phyloP scores from a whole-genome alignment of 37 sponge, comb jelly and placozoan genomes.

The Crambe crambe region DNA sequence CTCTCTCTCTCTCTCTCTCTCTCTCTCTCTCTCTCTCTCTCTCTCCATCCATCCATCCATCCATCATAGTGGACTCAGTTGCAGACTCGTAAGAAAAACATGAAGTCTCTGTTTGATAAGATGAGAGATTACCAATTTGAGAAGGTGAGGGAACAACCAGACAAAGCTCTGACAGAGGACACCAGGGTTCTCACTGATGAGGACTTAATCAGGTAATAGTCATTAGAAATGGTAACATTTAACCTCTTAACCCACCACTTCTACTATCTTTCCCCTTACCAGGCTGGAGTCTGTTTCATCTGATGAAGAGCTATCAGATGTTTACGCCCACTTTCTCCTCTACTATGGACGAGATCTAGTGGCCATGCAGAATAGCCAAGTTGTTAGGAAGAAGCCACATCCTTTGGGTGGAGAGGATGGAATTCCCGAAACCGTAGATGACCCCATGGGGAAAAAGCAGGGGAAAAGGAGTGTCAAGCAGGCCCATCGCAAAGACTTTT shows the following conservation, averaged over 20 bases:
- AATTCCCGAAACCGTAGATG: neutral
- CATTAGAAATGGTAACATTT: neutral
- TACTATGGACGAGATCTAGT: conserved; percentile 88
- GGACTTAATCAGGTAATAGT: conserved; percentile 80
- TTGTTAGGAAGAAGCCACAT: conserved; percentile 7
- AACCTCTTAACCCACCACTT: neutral
- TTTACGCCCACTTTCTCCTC: conserved; percentile 85
- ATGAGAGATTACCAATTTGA: conserved; percentile 91
- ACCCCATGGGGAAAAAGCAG: neutral
- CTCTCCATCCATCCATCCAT: neutral
- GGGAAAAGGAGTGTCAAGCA: conserved; percentile 37
- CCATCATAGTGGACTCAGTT: conserved; percentile 84
- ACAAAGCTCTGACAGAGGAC: conserved; percentile 79
- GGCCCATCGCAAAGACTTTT: conserved; percentile 74
- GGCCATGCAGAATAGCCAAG: conserved; percentile 67
- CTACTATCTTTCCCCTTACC: neutral
- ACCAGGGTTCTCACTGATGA: conserved; percentile 74
- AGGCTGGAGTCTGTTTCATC: conserved; percentile 73
- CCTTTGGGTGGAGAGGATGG: neutral
- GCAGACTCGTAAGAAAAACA: conserved; percentile 70
- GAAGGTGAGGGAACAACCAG: conserved; percentile 83
- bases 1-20: conserved; percentile 8
- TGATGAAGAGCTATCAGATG: conserved; percentile 89
- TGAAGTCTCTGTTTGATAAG: conserved; percentile 67
- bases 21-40: neutral